These are phyloP conservation scores for Pachypanchax playfairii DNA, from an alignment of 2,113 vertebrate species.

Conservation along the genomic window DNA sequence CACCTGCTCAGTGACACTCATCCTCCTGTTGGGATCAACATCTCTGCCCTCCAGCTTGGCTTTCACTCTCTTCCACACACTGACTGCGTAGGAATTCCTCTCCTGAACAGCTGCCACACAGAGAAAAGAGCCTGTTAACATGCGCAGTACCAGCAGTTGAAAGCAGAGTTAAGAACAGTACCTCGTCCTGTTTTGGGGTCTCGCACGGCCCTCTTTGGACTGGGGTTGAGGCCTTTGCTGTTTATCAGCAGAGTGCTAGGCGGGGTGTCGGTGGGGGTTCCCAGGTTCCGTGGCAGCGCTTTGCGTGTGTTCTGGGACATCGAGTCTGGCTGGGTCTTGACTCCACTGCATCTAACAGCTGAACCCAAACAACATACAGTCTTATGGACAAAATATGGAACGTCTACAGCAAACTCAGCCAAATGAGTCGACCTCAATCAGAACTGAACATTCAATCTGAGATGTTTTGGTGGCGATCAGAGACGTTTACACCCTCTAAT, in stretches of 20 bases:
- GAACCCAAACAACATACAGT: background rate
- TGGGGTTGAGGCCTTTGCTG: conserved; percentile 90
- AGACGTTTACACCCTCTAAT: too few species aligned
- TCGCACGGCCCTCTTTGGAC: conserved; percentile 95
- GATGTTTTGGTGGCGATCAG: too few species aligned
- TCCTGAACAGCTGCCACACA: conserved; percentile 90
- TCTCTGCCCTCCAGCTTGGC: conserved; percentile 98
- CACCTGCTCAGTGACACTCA: conserved; percentile 98
- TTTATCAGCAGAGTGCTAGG: conserved; percentile 85
- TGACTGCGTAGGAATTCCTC: conserved; percentile 98
- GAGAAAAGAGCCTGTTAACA: background rate
- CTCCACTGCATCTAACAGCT: conserved; percentile 93
- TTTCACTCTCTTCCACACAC: conserved; percentile 99
- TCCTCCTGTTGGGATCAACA: conserved; percentile 94
- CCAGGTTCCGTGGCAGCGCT: conserved; percentile 89
- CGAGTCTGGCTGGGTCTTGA: conserved; percentile 94
- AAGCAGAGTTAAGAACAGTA: conserved; percentile 50
- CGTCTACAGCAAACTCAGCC: too few species aligned
- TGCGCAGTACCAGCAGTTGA: background rate
- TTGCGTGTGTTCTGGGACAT: conserved; percentile 98
- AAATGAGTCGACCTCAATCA: too few species aligned
- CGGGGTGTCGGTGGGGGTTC: conserved; percentile 93
- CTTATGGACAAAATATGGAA: background rate
- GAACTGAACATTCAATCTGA: too few species aligned
- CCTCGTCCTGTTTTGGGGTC: conserved; percentile 99